Conservation (phyloP, 1,140 invertebrate species). For the Tetragnatha versicolor region DNA sequence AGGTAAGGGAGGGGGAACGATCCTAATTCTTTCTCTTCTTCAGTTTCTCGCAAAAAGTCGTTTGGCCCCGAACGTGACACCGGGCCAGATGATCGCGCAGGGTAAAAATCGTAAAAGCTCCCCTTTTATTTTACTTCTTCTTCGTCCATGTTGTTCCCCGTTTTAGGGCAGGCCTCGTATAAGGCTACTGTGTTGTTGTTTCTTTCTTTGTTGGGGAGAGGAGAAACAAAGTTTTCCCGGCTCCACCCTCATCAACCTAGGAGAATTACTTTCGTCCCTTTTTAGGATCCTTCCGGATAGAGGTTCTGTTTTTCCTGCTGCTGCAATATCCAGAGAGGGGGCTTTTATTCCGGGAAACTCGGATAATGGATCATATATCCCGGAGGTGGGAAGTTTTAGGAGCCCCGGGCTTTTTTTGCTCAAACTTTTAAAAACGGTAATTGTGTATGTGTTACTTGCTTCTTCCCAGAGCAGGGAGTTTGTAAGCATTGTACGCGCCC, state of each 20-base stretch:
- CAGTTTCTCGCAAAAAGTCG: conserved; percentile 31
- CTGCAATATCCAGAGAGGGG: not conserved
- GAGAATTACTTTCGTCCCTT: conserved; percentile 44
- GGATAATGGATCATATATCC: conserved; percentile 7
- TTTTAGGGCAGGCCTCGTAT: no score
- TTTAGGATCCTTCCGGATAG: not conserved
- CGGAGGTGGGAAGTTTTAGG: conserved; percentile 5
- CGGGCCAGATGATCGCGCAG: conserved; percentile 38
- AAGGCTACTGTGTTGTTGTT: not conserved
- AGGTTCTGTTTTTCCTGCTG: not conserved
- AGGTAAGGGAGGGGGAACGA: no score
- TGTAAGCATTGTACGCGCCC: no score
- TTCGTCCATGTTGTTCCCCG: not conserved
- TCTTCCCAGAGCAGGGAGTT: no score
- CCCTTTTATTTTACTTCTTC: not conserved
- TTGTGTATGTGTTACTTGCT: no score
- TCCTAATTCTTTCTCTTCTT: conserved; percentile 38
- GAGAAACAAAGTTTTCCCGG: conserved; percentile 41
- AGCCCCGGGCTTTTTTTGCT: conserved; percentile 7
- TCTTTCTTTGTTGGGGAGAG: not conserved
- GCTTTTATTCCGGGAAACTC: conserved; percentile 13
- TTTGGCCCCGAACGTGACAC: conserved; percentile 45
- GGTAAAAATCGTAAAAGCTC: conserved; percentile 49
- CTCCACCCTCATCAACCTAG: conserved; percentile 34
- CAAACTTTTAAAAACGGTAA: no score